Percentiles rank a stretch among this genome's conserved stretches.
These are phyloP conservation scores for Siniperca obscura DNA, from an alignment of 2,797 vertebrate genomes.

Conservation along the genomic window DNA sequence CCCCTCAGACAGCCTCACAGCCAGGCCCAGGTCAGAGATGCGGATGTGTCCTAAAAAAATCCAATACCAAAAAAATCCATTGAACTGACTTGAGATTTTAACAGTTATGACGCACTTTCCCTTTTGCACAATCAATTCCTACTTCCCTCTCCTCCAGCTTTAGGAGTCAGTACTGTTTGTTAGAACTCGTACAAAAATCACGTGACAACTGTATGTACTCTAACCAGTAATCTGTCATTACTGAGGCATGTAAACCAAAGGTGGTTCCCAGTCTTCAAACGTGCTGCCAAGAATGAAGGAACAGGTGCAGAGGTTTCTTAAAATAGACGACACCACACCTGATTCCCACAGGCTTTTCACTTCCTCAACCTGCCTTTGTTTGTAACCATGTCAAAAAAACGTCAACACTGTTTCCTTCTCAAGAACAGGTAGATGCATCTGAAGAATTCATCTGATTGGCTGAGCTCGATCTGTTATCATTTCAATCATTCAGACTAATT, in stretches of 20 bases:
- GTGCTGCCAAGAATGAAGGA: conserved; percentile 12
- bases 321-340: conserved; percentile 52
- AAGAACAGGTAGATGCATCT: not conserved
- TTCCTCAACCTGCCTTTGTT: conserved; percentile 49
- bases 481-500: not conserved
- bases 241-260: not conserved
- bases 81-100: conserved; percentile 30
- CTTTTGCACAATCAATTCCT: not conserved
- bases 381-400: conserved; percentile 40
- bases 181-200: not conserved
- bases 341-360: conserved; percentile 8
- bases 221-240: not conserved
- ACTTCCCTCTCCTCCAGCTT: not conserved
- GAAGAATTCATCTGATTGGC: not conserved
- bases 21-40: conserved; percentile 91
- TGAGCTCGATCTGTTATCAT: not conserved
- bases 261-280: not conserved
- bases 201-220: not conserved
- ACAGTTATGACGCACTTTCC: conserved; percentile 24
- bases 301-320: conserved; percentile 24
- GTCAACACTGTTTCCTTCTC: conserved; percentile 29
- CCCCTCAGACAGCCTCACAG: conserved; percentile 81
- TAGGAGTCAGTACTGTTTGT: not conserved
- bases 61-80: conserved; percentile 6
- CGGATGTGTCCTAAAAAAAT: conserved; percentile 87